Conservation (phyloP, 2,113 vertebrate genomes). For the Rostratula benghalensis region DNA sequence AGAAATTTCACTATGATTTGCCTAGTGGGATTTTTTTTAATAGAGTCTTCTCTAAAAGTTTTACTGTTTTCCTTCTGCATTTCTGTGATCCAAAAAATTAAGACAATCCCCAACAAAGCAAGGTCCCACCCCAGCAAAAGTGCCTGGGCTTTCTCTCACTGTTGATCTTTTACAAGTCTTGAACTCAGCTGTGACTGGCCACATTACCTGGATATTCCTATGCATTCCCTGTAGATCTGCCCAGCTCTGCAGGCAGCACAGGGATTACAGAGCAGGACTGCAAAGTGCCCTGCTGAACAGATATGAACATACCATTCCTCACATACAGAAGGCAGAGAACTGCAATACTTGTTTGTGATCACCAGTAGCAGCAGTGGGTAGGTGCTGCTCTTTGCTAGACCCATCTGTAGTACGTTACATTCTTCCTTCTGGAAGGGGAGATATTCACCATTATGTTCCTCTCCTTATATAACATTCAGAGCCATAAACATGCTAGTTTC, state of each 20-base stretch:
- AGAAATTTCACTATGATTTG: background rate
- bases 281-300: background rate
- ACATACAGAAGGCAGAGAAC: background rate
- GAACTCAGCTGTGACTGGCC: background rate
- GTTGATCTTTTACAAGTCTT: background rate
- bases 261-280: background rate
- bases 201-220: background rate
- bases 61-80: background rate
- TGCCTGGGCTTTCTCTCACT: rapidly evolving
- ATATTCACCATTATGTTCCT: background rate
- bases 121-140: background rate
- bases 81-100: background rate
- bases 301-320: background rate
- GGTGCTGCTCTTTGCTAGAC: background rate
- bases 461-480: background rate
- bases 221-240: background rate
- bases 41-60: background rate
- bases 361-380: background rate
- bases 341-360: background rate
- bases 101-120: background rate
- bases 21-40: background rate
- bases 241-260: background rate
- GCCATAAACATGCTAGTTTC: background rate
- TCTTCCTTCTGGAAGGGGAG: background rate
- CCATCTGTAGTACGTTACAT: background rate